Evolutionary conservation across 2,113 vertebrate genomes (phyloP).

Genomic region (Marcusenius ussheri): DNA sequence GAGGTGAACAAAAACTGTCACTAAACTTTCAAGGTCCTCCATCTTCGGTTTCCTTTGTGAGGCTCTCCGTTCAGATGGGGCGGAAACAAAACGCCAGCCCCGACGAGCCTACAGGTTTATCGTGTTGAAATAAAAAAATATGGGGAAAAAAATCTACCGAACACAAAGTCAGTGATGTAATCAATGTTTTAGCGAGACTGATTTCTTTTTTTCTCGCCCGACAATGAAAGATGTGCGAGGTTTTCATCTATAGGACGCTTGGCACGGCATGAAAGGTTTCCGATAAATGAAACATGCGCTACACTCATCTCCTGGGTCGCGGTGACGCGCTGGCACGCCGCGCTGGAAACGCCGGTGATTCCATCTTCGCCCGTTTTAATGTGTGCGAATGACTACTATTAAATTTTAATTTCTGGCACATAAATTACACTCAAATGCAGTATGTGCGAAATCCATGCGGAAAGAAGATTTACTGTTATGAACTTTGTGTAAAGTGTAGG

Average conservation of each 20-base stretch:
- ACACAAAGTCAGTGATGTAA: conserved; percentile 45
- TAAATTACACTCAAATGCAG: conserved; percentile 27
- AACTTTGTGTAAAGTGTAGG: conserved; percentile 22
- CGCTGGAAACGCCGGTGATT: conserved; percentile 15
- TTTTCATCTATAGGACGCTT: conserved; percentile 39
- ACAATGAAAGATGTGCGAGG: conserved; percentile 32
- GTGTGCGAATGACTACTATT: conserved; percentile 32
- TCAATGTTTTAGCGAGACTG: conserved; percentile 23
- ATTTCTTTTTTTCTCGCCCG: conserved; percentile 27
- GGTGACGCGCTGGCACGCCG: not conserved
- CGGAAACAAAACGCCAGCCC: conserved; percentile 42
- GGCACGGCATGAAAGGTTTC: conserved; percentile 33
- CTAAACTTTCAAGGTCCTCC: conserved; percentile 42
- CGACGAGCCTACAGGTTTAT: conserved; percentile 38
- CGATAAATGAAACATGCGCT: conserved; percentile 38
- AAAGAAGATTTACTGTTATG: conserved; percentile 22
- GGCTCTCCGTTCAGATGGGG: conserved; percentile 39
- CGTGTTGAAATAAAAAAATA: conserved; percentile 26
- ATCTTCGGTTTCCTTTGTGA: conserved; percentile 50
- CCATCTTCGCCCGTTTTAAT: conserved; percentile 26
- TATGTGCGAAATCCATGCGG: conserved; percentile 11
- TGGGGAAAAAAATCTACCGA: not conserved
- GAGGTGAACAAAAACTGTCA: conserved; percentile 33
- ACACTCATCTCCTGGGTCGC: conserved; percentile 27
- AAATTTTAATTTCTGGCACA: conserved; percentile 39